Evolutionary conservation across 2,888 invertebrate genomes (phyloP).

Genomic region (Eugnorisma glareosa): DNA sequence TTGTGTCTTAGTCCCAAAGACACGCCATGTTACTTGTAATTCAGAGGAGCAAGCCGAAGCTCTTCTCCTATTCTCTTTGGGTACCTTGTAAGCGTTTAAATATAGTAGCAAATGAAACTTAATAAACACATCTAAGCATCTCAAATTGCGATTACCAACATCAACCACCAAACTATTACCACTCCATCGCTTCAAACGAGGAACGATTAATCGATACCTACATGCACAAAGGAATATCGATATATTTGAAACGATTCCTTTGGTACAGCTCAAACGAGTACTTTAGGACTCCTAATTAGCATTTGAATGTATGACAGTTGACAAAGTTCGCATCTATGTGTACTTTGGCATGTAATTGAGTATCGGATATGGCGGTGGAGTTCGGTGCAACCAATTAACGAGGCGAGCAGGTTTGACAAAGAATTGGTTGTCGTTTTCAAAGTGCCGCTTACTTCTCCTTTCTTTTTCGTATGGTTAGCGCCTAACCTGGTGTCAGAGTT

Average conservation of each 20-base stretch:
- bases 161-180: not conserved
- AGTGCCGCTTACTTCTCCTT: not conserved
- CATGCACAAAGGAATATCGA: conserved; percentile 28
- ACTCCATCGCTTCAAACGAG: conserved; percentile 9
- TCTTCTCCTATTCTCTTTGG: not conserved
- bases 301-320: conserved; percentile 33
- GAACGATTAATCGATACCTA: conserved; percentile 17
- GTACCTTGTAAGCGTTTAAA: not conserved
- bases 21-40: not conserved
- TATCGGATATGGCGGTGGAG: conserved; percentile 9
- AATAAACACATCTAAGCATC: not conserved
- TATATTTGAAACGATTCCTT: conserved; percentile 26
- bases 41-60: not conserved
- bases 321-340: conserved; percentile 30
- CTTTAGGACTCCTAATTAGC: conserved; percentile 41
- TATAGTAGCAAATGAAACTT: not conserved
- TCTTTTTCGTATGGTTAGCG: too few species aligned
- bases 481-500: too few species aligned
- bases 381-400: conserved; percentile 23
- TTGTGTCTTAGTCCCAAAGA: not conserved
- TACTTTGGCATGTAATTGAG: conserved; percentile 33
- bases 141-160: conserved; percentile 7
- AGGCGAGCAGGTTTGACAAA: conserved; percentile 16
- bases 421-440: conserved; percentile 12
- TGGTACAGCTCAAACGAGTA: conserved; percentile 14